A percentile compares a stretch with the other conserved stretches of the same genome.
Conservation (phyloP, 2,888 invertebrate genomes). For the Poecilobothrus nobilitatus region DNA sequence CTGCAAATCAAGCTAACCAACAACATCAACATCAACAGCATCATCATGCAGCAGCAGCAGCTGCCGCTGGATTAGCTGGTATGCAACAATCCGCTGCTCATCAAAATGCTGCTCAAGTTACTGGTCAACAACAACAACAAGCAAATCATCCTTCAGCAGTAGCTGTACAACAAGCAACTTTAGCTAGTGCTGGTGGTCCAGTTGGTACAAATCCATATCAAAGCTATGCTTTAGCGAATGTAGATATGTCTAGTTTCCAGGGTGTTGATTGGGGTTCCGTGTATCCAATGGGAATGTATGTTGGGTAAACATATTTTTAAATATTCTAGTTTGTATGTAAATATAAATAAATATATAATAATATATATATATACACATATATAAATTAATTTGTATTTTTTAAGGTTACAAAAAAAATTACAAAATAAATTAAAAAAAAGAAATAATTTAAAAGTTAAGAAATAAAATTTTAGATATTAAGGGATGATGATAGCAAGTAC, state of each 20-base stretch:
- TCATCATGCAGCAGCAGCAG: slow-evolving; percentile 29
- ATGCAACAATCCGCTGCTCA: slow-evolving; percentile 33
- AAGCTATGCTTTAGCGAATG: slow-evolving; percentile 75
- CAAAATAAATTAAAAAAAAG: not conserved
- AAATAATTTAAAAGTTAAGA: not conserved
- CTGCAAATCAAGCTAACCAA: slow-evolving; percentile 28
- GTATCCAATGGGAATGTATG: slow-evolving; percentile 91
- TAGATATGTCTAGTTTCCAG: slow-evolving; percentile 88
- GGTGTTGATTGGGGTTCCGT: slow-evolving; percentile 85
- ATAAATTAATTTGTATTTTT: slow-evolving; percentile 4
- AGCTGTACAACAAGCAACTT: slow-evolving; percentile 41
- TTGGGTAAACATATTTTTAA: slow-evolving; percentile 32
- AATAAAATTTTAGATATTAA: too few species aligned
- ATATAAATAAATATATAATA: not conserved
- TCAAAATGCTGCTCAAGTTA: slow-evolving; percentile 30
- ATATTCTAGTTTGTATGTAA: not conserved
- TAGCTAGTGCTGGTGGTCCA: slow-evolving; percentile 41
- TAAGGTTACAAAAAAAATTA: not conserved
- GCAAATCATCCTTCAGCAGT: slow-evolving; percentile 52
- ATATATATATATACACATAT: not conserved
- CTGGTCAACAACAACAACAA: slow-evolving; percentile 45
- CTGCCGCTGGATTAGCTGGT: slow-evolving; percentile 20
- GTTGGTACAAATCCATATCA: slow-evolving; percentile 63
- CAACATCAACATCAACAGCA: slow-evolving; percentile 38
- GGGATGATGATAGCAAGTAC: too few species aligned